Evolutionary conservation across 1,140 invertebrate genomes (phyloP).

Genomic region (Drosophila ohnishii): DNA sequence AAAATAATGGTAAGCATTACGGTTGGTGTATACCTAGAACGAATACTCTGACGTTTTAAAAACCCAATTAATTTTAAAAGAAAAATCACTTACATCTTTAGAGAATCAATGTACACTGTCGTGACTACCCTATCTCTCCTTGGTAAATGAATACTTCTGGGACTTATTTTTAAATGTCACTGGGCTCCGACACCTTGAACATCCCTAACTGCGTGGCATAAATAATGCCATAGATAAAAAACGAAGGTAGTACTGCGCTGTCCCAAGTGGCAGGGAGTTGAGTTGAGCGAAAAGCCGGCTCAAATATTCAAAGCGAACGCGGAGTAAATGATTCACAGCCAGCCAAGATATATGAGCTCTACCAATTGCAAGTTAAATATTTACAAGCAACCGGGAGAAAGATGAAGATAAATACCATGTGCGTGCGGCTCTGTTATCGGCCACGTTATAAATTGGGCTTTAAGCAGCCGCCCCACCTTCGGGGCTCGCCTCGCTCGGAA

Average conservation of each 20-base stretch:
- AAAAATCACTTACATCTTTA: slow-evolving; percentile 4
- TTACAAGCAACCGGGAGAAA: slow-evolving; percentile 46
- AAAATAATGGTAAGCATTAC: slow-evolving; percentile 31
- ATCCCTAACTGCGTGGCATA: slow-evolving; percentile 43
- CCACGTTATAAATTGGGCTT: slow-evolving; percentile 58
- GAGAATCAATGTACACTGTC: slow-evolving; percentile 8
- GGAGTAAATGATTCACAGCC: slow-evolving; percentile 66
- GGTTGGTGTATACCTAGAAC: background rate
- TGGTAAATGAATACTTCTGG: slow-evolving; percentile 42
- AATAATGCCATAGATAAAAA: slow-evolving; percentile 67
- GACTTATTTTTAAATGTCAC: slow-evolving; percentile 57
- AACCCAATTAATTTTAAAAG: slow-evolving; percentile 6
- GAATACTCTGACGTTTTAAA: slow-evolving; percentile 4
- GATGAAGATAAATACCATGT: slow-evolving; percentile 33
- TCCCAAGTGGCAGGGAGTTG: slow-evolving; percentile 3
- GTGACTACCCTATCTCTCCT: background rate
- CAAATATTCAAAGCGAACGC: slow-evolving; percentile 57
- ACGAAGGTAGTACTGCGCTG: slow-evolving; percentile 5
- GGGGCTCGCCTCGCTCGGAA: background rate
- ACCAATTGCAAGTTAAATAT: slow-evolving; percentile 73
- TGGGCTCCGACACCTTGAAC: slow-evolving; percentile 39
- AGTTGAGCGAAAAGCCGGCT: slow-evolving; percentile 19
- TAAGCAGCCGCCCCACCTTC: slow-evolving; percentile 31
- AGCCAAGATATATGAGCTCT: slow-evolving; percentile 50
- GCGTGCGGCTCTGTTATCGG: slow-evolving; percentile 50